Conservation (phyloP, 2,888 invertebrate species). For the Epistrophe eligans region DNA sequence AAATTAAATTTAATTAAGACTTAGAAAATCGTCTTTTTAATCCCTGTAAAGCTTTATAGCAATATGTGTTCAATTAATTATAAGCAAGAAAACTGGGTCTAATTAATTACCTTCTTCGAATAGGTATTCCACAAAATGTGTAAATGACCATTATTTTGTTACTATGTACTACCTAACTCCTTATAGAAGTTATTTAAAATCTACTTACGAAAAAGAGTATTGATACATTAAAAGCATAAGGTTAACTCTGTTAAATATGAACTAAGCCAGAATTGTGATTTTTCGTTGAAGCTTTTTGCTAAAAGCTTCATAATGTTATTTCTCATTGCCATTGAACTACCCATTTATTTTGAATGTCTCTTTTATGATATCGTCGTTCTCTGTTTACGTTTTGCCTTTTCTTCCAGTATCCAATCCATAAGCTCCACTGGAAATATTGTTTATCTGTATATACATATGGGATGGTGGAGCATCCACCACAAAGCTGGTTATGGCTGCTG, state of each 20-base stretch:
- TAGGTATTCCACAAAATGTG: too few species aligned
- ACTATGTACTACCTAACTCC: neutral
- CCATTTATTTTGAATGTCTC: slow-evolving; percentile 12
- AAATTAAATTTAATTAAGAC: too few species aligned
- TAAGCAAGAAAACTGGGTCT: too few species aligned
- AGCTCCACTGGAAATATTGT: slow-evolving; percentile 53
- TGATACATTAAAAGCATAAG: too few species aligned
- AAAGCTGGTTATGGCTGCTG: slow-evolving; percentile 6
- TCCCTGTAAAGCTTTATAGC: too few species aligned
- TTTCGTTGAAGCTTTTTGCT: slow-evolving; percentile 37
- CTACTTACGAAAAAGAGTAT: neutral
- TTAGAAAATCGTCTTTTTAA: too few species aligned
- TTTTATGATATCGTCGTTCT: slow-evolving; percentile 42
- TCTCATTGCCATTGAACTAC: slow-evolving; percentile 38
- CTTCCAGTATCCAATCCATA: slow-evolving; percentile 51
- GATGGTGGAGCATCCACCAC: slow-evolving; percentile 32
- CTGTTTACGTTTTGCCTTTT: slow-evolving; percentile 69
- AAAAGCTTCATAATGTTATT: slow-evolving; percentile 31
- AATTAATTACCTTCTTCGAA: too few species aligned
- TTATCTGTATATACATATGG: slow-evolving; percentile 3
- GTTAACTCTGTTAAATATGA: slow-evolving; percentile 48
- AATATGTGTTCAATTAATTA: too few species aligned
- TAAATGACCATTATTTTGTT: too few species aligned
- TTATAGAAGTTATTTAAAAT: neutral
- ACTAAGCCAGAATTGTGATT: slow-evolving; percentile 31